These are phyloP conservation scores for Vidua chalybeata DNA, from an alignment of 2,113 vertebrate genomes.

Conservation along the genomic window DNA sequence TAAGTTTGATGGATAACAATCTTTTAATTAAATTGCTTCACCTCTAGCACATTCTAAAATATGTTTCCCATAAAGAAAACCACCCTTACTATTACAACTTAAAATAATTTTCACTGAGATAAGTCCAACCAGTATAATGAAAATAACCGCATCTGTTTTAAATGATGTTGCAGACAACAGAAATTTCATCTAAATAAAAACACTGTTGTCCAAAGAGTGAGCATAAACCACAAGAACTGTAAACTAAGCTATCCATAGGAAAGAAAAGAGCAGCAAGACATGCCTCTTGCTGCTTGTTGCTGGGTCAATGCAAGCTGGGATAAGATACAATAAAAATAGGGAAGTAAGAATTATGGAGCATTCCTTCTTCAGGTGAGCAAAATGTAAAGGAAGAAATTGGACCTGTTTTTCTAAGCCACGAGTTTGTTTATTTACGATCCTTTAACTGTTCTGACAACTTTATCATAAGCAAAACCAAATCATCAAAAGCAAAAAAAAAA, in stretches of 20 bases:
- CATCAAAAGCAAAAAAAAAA: not conserved
- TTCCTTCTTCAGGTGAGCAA: not conserved
- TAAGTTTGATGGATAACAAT: not conserved
- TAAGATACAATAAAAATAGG: not conserved
- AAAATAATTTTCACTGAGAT: not conserved
- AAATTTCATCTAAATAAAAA: constrained; percentile 4
- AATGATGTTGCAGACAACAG: not conserved
- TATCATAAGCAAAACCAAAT: not conserved
- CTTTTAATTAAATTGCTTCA: not conserved
- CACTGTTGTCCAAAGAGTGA: not conserved
- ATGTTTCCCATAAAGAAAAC: not conserved
- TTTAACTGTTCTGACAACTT: not conserved
- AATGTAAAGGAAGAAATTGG: not conserved
- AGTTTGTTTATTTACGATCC: not conserved
- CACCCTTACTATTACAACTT: not conserved
- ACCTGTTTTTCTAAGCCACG: not conserved
- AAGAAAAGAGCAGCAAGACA: not conserved
- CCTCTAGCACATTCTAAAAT: not conserved
- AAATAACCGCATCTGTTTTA: not conserved
- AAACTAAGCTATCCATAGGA: not conserved
- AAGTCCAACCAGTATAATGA: not conserved
- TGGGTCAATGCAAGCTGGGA: not conserved
- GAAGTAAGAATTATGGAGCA: not conserved
- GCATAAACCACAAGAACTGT: not conserved
- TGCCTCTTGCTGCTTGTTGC: not conserved